Percentiles rank a stretch among this genome's conserved stretches.
Evolutionary conservation across 2,888 invertebrate genomes (phyloP).

Genomic region (Glaucopsyche alexis): DNA sequence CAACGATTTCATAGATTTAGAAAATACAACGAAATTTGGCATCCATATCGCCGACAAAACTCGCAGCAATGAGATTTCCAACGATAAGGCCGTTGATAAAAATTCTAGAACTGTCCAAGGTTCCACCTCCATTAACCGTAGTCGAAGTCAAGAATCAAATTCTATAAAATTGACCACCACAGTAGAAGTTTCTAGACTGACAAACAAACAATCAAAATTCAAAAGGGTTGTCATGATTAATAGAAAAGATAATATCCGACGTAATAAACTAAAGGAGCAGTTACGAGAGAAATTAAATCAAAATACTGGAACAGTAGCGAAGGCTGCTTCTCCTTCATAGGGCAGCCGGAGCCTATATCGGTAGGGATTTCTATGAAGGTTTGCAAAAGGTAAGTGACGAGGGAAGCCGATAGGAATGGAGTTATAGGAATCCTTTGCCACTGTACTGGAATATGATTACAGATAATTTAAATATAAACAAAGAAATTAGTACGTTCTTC

Average conservation of each 20-base stretch:
- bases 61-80: neutral
- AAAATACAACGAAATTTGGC: constrained; percentile 55
- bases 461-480: too few relatives aligned
- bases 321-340: too few relatives aligned
- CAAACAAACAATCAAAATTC: constrained; percentile 34
- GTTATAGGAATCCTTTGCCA: too few relatives aligned
- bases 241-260: constrained; percentile 45
- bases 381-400: too few relatives aligned
- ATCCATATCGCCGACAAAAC: constrained; percentile 42
- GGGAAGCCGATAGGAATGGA: too few relatives aligned
- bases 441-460: neutral
- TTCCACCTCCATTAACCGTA: neutral
- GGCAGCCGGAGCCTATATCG: too few relatives aligned
- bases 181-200: constrained; percentile 18
- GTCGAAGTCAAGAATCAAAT: constrained; percentile 1
- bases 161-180: constrained; percentile 28
- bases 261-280: constrained; percentile 13
- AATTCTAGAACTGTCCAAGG: neutral
- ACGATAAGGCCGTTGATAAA: too few relatives aligned
- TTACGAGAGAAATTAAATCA: neutral
- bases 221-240: constrained; percentile 47
- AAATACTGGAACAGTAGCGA: constrained; percentile 11
- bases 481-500: neutral
- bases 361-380: too few relatives aligned
- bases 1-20: constrained; percentile 57